Evolutionary conservation across 1,140 invertebrate genomes (phyloP).

Genomic region (Danaus plexippus): DNA sequence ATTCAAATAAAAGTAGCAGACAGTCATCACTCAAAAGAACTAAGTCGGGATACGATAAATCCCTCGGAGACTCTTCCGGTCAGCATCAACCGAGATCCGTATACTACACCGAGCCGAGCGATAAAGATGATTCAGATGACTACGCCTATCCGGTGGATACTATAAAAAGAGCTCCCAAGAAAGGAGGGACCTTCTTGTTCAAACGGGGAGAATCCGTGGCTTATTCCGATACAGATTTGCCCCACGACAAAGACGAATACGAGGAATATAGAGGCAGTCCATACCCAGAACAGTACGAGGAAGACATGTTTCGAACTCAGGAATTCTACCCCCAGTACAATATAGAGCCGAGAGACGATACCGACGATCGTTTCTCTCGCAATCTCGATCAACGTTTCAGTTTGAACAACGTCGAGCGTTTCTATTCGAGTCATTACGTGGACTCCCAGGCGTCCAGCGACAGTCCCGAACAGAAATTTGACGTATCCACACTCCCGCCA

Average conservation of each 20-base stretch:
- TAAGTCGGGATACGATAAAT: constrained; percentile 49
- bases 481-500: constrained; percentile 77
- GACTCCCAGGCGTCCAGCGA: constrained; percentile 67
- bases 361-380: constrained; percentile 43
- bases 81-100: constrained; percentile 39
- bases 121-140: constrained; percentile 64
- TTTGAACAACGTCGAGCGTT: constrained; percentile 62
- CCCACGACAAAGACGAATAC: constrained; percentile 60
- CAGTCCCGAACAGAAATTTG: constrained; percentile 78
- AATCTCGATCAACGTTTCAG: constrained; percentile 62
- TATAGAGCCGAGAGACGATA: constrained; percentile 30
- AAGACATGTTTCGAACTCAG: constrained; percentile 67
- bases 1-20: constrained; percentile 61
- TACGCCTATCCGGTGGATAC: constrained; percentile 68
- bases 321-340: constrained; percentile 69
- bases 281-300: constrained; percentile 65
- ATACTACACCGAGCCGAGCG: constrained; percentile 57
- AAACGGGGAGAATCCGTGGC: constrained; percentile 60
- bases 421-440: constrained; percentile 66
- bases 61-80: constrained; percentile 44
- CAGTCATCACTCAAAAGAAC: constrained; percentile 56
- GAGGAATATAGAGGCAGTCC: constrained; percentile 59
- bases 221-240: constrained; percentile 62
- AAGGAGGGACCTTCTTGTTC: constrained; percentile 55
- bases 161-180: constrained; percentile 67